Conservation (phyloP, 2,888 invertebrate species). For the Drosophila nigricruria region DNA sequence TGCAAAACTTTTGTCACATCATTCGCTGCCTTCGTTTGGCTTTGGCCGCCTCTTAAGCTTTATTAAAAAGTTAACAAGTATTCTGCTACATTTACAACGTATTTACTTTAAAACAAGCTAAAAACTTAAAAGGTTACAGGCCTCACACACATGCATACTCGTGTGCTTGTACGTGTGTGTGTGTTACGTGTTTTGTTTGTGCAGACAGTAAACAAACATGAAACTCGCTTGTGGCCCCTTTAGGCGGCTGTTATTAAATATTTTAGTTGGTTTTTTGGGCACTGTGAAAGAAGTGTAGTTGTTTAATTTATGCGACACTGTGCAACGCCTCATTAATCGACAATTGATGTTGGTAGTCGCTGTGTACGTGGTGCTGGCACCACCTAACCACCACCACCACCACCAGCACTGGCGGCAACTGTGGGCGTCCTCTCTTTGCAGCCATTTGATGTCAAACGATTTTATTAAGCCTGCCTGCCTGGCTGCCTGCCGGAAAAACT, state of each 20-base stretch:
- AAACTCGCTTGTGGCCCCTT: constrained; percentile 15
- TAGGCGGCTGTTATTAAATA: constrained; percentile 51
- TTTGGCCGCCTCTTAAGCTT: constrained; percentile 9
- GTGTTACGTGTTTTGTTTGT: constrained; percentile 59
- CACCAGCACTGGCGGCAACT: background rate
- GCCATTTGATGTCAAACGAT: constrained; percentile 61
- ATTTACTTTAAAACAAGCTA: constrained; percentile 44
- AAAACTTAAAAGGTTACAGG: constrained; percentile 35
- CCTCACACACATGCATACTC: constrained; percentile 6
- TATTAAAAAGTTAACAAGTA: constrained; percentile 54
- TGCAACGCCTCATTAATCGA: constrained; percentile 61
- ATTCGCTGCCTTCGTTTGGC: too few relatives aligned
- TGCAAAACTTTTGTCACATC: background rate
- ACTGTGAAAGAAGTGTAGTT: constrained; percentile 23
- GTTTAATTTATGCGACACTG: constrained; percentile 54
- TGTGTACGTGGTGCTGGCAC: constrained; percentile 24
- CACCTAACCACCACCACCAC: constrained; percentile 10
- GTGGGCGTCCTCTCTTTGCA: constrained; percentile 58
- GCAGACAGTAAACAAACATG: constrained; percentile 72
- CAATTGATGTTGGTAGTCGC: constrained; percentile 45
- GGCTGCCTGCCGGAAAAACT: constrained; percentile 63
- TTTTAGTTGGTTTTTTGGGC: constrained; percentile 41
- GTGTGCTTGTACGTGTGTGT: constrained; percentile 13
- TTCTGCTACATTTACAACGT: constrained; percentile 37
- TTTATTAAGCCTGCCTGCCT: constrained; percentile 56